Base-by-base conservation (phyloP, 2,888 invertebrate genomes). In the Leptinotarsa peninsularis region DNA sequence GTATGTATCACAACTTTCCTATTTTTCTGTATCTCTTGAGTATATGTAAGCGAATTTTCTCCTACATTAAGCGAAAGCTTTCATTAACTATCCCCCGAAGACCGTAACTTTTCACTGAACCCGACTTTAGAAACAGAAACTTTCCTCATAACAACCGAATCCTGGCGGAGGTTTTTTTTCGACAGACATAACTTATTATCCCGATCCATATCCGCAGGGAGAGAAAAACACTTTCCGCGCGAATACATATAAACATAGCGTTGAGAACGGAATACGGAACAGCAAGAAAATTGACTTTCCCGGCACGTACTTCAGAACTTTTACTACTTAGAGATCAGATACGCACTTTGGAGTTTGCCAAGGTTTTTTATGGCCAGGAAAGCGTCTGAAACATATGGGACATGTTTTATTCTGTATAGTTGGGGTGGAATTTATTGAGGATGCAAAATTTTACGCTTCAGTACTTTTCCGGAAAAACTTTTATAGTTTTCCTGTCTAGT, bases 121-220 rank as follows among this genome's bases (percentile, higher is more conserved):
- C 17, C 66, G 21, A 73, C 60, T 73, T 60, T 33, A 49, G 54
- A 56, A 49, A 67, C 21, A 50, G 52, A 68, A 73, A 73, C 73
- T 73, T 73, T 73, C 17, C 67, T n/a, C 73, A 56, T 73, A 67
- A 67, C 73, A 60, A 56, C 50, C 33, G 50, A 68, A 67, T 49
- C 68, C 60, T 43, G 58, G 1, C 2, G 50, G 50, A 43, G 43
- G 23, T 56, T 60, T 33, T 63, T 63, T 63, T 7, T 33, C 33
- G 63, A 33, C 63, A 27, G 58, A 23, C 58, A 21, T 27, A 58
- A 58, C 58, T 58, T 58, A 63, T 63, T 17, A n/a, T 33, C 43
- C 43, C 21, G 15, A 67, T 67, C 33, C 52, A 43, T 52, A 50
- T 50, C 27, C 52, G 68, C 21, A 33, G 54, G 54, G 52, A 23